Conservation (phyloP, 2,888 invertebrate genomes). For the Pyrocoelia pectoralis region DNA sequence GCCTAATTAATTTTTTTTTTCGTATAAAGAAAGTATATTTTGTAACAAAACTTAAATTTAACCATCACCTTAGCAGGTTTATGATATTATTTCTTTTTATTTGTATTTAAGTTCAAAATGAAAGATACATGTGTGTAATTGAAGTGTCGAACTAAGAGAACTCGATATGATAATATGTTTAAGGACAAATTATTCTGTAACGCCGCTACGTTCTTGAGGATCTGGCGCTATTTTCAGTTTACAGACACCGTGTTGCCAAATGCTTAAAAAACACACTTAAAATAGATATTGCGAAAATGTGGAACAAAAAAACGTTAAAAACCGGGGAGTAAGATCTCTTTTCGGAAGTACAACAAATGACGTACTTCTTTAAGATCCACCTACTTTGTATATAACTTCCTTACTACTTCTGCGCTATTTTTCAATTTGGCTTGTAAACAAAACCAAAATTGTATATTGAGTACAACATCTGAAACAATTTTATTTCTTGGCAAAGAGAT, state of each 20-base stretch:
- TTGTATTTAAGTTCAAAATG: background rate
- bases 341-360: conserved; percentile 6
- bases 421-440: conserved; percentile 13
- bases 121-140: background rate
- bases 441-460: conserved; percentile 7
- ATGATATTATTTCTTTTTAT: background rate
- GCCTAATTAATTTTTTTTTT: conserved; percentile 26
- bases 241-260: conserved; percentile 52
- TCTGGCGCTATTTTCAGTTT: conserved; percentile 52
- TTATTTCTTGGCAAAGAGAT: conserved; percentile 21
- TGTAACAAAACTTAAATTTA: conserved; percentile 13
- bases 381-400: background rate
- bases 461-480: conserved; percentile 6
- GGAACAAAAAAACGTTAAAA: conserved; percentile 17
- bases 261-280: conserved; percentile 40
- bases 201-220: conserved; percentile 32
- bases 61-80: background rate
- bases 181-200: conserved; percentile 18
- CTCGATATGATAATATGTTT: conserved; percentile 15
- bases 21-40: conserved; percentile 18
- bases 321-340: conserved; percentile 13
- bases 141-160: conserved; percentile 9
- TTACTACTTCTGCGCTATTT: background rate
- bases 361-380: background rate
- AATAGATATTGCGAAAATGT: conserved; percentile 31